A percentile compares a stretch with the other conserved stretches of the same genome.
phyloP scores from a whole-genome alignment of 2,113 vertebrate species.

The Nibea albiflora region DNA sequence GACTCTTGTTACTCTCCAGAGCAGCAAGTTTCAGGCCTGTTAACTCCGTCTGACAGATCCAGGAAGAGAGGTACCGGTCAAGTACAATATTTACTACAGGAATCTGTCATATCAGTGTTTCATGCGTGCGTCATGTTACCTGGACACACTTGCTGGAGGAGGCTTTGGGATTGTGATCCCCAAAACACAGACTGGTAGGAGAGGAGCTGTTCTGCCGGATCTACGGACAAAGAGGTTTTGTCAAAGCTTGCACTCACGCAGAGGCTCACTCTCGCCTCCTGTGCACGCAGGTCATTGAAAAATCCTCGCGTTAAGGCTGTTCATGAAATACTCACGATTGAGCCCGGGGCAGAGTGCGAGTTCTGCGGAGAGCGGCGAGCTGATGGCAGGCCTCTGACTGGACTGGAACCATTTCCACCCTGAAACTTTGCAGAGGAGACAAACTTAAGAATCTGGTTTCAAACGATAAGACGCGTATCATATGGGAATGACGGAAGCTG shows the following conservation, averaged over 20 bases:
- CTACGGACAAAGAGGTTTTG: constrained; percentile 70
- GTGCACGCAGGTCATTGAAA: not conserved
- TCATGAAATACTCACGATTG: constrained; percentile 87
- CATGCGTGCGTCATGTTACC: constrained; percentile 79
- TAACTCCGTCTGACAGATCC: constrained; percentile 89
- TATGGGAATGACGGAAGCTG: not conserved
- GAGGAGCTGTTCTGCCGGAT: constrained; percentile 98
- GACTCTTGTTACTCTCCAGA: constrained; percentile 98
- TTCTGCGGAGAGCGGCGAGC: constrained; percentile 96
- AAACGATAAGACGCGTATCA: not conserved
- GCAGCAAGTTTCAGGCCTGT: constrained; percentile 96
- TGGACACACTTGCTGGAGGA: constrained; percentile 94
- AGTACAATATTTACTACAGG: not conserved
- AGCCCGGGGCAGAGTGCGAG: constrained; percentile 95
- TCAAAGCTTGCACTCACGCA: constrained; percentile 1
- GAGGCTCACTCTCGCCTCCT: not conserved
- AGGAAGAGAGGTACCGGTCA: constrained; percentile 2
- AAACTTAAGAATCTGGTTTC: not conserved
- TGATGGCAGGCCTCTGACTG: constrained; percentile 93
- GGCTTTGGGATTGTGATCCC: constrained; percentile 95
- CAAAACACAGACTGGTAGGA: constrained; percentile 95
- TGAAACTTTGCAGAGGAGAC: constrained; percentile 86
- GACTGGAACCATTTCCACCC: constrained; percentile 98
- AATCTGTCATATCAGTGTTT: not conserved
- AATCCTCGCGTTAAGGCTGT: not conserved